Evolutionary conservation across 1,140 invertebrate genomes (phyloP), one percentile per base, ranked within the genome.

Genomic region (Drusus annulatus): DNA sequence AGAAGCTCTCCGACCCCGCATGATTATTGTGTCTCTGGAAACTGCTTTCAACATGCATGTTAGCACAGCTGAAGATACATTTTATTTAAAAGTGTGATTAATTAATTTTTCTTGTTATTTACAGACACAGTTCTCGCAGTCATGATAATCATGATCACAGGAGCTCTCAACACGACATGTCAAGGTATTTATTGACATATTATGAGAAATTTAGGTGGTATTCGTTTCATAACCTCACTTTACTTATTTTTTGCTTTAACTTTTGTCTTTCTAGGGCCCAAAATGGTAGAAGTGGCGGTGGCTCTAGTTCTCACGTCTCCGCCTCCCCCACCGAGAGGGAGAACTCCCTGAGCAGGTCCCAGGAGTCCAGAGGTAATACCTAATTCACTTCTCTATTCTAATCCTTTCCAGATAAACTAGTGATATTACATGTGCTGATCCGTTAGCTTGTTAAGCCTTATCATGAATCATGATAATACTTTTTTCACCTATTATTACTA

Each of bases 111-210:
- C 4, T 68, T 68, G 17, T 50, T 69, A 15, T 50, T 69, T 79
- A 84, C 51, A 86, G 86, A 63, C 86, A 85, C 60, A 83, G 82
- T 58, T 83, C 82, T 23, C 73, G 76, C 1, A 45, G 36, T 16
- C 79, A 83, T 65, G 82, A 83, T 28, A 81, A 77, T 52, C 82
- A 81, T 73, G 82, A 83, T 71, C 82, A 81, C 65, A 68, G 80
- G 58, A 56, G 65, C 21, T 81, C 82, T 3, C 79, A 78, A 28
- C 82, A 83, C 50, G 80, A 81, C 31, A 23, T 80, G 17, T 45
- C 36, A 13, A 83, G 82, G 82, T 83, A 58, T 23, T 19, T 76
- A 52, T 50, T n/a, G n/a, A n/a, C n/a, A n/a, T n/a, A n/a, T n/a
- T n/a, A n/a, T n/a, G n/a, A n/a, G n/a, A n/a, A n/a, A n/a, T n/a